Evolutionary conservation across 2,113 vertebrate genomes (phyloP).

Genomic region (Oncorhynchus masou): DNA sequence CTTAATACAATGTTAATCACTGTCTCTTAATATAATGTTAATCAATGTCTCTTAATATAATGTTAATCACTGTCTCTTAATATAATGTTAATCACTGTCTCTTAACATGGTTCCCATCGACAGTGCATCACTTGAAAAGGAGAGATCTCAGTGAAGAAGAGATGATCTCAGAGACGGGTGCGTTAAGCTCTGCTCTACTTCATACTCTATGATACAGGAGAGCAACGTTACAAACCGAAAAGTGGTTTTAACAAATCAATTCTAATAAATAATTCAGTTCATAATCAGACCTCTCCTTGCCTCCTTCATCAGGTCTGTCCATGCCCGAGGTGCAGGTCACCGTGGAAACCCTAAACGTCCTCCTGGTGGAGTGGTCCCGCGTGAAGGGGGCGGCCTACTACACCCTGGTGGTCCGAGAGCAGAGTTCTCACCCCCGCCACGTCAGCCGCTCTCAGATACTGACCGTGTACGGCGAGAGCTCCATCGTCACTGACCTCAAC

Average conservation of each 20-base stretch:
- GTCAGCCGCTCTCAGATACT: slow-evolving; percentile 14
- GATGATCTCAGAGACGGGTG: slow-evolving; percentile 29
- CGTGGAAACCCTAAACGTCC: slow-evolving; percentile 32
- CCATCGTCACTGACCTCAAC: slow-evolving; percentile 43
- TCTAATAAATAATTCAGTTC: neutral
- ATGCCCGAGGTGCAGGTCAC: slow-evolving; percentile 43
- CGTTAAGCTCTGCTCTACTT: slow-evolving; percentile 13
- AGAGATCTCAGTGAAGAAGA: slow-evolving; percentile 43
- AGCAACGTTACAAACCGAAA: too few species aligned
- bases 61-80: too few species aligned
- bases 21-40: too few species aligned
- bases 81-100: neutral
- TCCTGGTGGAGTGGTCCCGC: slow-evolving; percentile 46
- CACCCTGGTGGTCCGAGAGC: slow-evolving; percentile 39
- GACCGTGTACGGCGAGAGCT: slow-evolving; percentile 32
- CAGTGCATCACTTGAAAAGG: slow-evolving; percentile 39
- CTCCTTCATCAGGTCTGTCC: neutral
- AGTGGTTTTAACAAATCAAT: too few species aligned
- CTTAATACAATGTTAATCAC: too few species aligned
- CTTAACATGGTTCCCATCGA: slow-evolving; percentile 6
- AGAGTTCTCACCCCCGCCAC: neutral
- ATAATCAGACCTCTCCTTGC: neutral
- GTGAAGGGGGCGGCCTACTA: slow-evolving; percentile 37
- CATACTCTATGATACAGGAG: neutral
- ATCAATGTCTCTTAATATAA: too few species aligned